Base-by-base conservation (phyloP, 2,113 vertebrate species). In the Thamnophis sirtalis region DNA sequence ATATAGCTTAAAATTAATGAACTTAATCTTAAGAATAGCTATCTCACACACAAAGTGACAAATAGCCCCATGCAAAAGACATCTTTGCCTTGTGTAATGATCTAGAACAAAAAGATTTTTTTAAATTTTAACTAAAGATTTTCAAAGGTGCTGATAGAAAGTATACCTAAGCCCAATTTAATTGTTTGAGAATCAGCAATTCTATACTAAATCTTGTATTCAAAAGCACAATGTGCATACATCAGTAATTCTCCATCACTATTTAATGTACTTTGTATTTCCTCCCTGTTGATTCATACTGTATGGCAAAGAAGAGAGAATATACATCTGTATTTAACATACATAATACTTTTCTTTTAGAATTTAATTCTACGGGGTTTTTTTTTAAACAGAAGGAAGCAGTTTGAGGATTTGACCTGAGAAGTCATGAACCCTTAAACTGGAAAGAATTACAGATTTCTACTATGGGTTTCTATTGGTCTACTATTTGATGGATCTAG, bases 1-100 rank as follows among this genome's bases (percentile, higher is more conserved):
- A 91, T 26, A 80, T 68, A 89, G 86, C 86, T n/a, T 85, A 53
- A 94, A 94, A 93, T 22, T 38, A 93, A 90, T 9, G 1, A 85
- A 86, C 1, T 9, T n/a, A 84, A 51, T 50, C 68, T 84, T 91
- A 92, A 91, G 93, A 87, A 22, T 89, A 91, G 94, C 92, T 94
- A 96, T 92, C 95, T 92, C 94, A 94, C 91, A 87, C 43, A 94
- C 33, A 94, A 50, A 93, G 93, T 95, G 94, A 94, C 93, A 96
- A 95, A 92, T 91, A 92, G 91, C 95, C 92, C 86, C 43, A 73
- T 56, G 56, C 90, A 50, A 6, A 89, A 48, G 92, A 85, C 38
- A 17, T 24, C 49, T 49, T 13, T 90, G 51, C 88, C 60, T 91
- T 88, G 9, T 15, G 48, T 60, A 51, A 86, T 51, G 17, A 26